A percentile compares a stretch with the other conserved stretches of the same genome.
These are phyloP conservation scores for Pandemis heparana DNA, from an alignment of 2,888 invertebrate species.

Conservation along the genomic window DNA sequence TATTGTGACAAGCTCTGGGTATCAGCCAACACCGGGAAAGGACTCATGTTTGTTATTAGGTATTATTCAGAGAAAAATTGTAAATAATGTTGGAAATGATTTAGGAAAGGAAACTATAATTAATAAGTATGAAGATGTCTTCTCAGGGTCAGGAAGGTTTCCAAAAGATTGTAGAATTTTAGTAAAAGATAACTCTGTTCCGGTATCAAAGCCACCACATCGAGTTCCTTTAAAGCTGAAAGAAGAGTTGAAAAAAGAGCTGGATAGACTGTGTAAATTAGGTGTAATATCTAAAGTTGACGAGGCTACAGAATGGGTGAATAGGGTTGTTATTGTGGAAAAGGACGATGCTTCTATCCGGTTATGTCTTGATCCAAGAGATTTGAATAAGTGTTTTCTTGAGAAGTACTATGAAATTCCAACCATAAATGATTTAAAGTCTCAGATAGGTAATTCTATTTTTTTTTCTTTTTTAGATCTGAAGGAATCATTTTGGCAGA, in stretches of 20 bases:
- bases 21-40: constrained; percentile 1
- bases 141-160: constrained; percentile 5
- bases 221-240: constrained; percentile 25
- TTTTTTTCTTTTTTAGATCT: constrained; percentile 29
- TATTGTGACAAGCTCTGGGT: not conserved
- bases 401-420: constrained; percentile 23
- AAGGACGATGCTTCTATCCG: constrained; percentile 28
- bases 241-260: constrained; percentile 17
- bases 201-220: constrained; percentile 21
- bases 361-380: constrained; percentile 25
- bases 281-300: constrained; percentile 31
- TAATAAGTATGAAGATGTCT: constrained; percentile 1
- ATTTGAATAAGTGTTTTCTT: constrained; percentile 27
- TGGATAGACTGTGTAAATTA: constrained; percentile 6
- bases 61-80: constrained; percentile 7
- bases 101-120: not conserved
- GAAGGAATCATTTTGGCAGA: constrained; percentile 5
- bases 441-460: constrained; percentile 9
- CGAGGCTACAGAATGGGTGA: constrained; percentile 34
- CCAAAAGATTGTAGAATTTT: not conserved
- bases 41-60: not conserved
- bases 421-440: constrained; percentile 22
- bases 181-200: constrained; percentile 10
- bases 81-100: not conserved
- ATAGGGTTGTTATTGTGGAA: constrained; percentile 32